These are phyloP conservation scores for Chaetops frenatus DNA, from an alignment of 2,113 vertebrate species.

Conservation along the genomic window DNA sequence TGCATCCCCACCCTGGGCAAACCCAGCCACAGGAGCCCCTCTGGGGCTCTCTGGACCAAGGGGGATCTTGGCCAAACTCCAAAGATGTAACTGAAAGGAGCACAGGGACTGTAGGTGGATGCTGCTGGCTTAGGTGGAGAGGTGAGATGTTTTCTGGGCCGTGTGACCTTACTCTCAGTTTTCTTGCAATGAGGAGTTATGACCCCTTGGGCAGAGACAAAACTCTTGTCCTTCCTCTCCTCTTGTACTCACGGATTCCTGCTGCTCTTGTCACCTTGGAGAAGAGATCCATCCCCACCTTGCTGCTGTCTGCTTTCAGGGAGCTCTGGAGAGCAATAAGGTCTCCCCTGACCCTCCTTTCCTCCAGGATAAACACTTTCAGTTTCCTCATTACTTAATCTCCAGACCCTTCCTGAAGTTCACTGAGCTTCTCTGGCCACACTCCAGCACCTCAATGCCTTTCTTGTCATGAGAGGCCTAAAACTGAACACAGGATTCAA, in stretches of 20 bases:
- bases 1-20: neutral
- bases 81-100: neutral
- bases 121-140: no score
- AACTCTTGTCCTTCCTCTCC: neutral
- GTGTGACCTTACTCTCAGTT: neutral
- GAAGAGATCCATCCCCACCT: neutral
- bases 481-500: fast-evolving
- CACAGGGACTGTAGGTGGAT: fast-evolving
- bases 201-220: neutral
- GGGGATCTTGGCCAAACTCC: neutral
- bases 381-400: neutral
- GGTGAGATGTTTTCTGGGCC: neutral
- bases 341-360: neutral
- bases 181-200: neutral
- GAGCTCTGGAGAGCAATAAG: fast-evolving
- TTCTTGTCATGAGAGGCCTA: neutral
- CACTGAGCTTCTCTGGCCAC: neutral
- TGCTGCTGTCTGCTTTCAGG: neutral
- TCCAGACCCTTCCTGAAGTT: neutral
- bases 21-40: neutral
- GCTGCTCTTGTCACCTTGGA: neutral
- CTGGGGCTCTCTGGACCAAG: neutral
- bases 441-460: neutral
- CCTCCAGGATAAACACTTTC: neutral
- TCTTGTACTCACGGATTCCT: neutral